Percentiles rank a stretch among this genome's conserved stretches.
phyloP scores from a whole-genome alignment of 2,888 invertebrate genomes.

The Spodoptera littoralis region DNA sequence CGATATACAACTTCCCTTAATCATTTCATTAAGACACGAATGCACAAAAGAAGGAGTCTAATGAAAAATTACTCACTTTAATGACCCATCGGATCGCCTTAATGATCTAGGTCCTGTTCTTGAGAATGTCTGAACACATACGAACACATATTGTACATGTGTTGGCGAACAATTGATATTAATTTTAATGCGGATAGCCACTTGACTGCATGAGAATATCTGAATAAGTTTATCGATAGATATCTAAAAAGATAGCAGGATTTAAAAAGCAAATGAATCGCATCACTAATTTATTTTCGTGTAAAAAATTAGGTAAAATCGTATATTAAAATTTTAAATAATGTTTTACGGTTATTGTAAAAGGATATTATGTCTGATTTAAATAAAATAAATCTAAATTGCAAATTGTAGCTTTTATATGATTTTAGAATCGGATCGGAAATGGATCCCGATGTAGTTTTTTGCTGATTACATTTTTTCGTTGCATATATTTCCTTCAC shows the following conservation, averaged over 20 bases:
- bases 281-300: too few species aligned
- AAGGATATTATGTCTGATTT: conserved; percentile 9
- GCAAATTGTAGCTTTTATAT: conserved; percentile 28
- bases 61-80: conserved; percentile 80
- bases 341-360: conserved; percentile 2
- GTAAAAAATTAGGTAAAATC: too few species aligned
- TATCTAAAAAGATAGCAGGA: too few species aligned
- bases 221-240: not conserved
- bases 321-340: too few species aligned
- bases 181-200: conserved; percentile 35
- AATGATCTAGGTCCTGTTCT: conserved; percentile 77
- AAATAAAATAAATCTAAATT: conserved; percentile 28
- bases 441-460: conserved; percentile 29
- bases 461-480: conserved; percentile 34
- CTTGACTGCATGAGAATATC: conserved; percentile 3
- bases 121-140: conserved; percentile 49
- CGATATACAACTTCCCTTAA: conserved; percentile 74
- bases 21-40: conserved; percentile 78
- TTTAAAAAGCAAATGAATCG: too few species aligned
- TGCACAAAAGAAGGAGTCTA: conserved; percentile 74
- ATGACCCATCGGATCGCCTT: conserved; percentile 74
- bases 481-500: conserved; percentile 42
- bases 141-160: conserved; percentile 8
- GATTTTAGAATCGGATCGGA: conserved; percentile 41
- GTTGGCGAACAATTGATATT: conserved; percentile 40